Percentiles rank a stretch among this genome's conserved stretches.
Evolutionary conservation across 1,140 invertebrate genomes (phyloP).

Genomic region (Delia radicum): DNA sequence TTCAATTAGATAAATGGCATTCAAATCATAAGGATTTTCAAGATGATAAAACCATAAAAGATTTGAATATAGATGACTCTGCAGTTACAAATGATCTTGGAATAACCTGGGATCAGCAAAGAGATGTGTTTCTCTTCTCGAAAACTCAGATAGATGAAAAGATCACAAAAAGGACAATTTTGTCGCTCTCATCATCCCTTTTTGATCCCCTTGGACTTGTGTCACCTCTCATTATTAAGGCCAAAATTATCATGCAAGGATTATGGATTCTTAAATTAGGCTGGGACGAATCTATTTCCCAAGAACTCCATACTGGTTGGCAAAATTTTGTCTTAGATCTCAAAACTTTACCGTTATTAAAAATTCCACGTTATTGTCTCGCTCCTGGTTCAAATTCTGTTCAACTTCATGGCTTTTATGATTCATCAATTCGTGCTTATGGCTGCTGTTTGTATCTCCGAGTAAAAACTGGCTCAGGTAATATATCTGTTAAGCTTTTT

Average conservation of each 20-base stretch:
- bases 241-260: no score
- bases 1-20: no score
- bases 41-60: no score
- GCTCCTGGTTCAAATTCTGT: not conserved
- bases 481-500: not conserved
- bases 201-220: not conserved
- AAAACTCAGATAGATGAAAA: no score
- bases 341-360: not conserved
- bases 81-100: no score
- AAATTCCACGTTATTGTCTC: conserved; percentile 8
- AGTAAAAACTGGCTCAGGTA: not conserved
- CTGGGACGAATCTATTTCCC: conserved; percentile 8
- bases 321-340: not conserved
- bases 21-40: no score
- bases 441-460: conserved; percentile 26
- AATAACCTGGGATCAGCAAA: no score
- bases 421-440: conserved; percentile 15
- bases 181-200: not conserved
- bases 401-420: conserved; percentile 12
- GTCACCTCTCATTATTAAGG: no score
- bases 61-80: no score
- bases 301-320: not conserved
- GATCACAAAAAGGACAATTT: no score
- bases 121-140: conserved; percentile 1
- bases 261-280: conserved; percentile 3